These are phyloP conservation scores for Synanthedon myopaeformis DNA, from an alignment of 2,888 invertebrate species.

Conservation along the genomic window DNA sequence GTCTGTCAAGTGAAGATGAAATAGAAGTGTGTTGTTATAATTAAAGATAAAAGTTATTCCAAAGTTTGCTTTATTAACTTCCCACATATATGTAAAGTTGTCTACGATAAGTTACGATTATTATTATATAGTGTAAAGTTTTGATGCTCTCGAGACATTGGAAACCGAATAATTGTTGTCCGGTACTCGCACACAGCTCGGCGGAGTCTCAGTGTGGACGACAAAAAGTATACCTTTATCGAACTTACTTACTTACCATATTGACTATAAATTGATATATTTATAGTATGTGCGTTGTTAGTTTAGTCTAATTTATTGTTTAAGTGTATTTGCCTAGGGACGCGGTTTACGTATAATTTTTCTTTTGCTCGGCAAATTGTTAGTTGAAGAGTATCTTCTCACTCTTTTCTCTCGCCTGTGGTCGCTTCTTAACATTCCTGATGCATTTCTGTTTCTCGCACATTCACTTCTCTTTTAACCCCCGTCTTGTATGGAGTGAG, in stretches of 20 bases:
- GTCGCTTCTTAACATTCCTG: conserved; percentile 56
- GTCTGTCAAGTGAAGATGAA: too few species aligned
- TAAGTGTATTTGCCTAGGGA: conserved; percentile 58
- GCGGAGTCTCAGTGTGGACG: conserved; percentile 49
- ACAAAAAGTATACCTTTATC: conserved; percentile 42
- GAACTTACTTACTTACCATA: conserved; percentile 27
- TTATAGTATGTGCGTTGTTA: conserved; percentile 59
- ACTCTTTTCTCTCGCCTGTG: conserved; percentile 50
- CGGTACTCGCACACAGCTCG: conserved; percentile 51
- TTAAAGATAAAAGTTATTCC: too few species aligned
- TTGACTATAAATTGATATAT: conserved; percentile 9
- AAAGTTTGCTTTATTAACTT: too few species aligned
- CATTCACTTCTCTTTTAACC: conserved; percentile 1
- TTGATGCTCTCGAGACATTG: not conserved
- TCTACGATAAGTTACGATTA: not conserved
- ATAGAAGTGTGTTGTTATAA: too few species aligned
- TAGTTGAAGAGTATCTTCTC: conserved; percentile 30
- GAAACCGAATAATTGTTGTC: too few species aligned
- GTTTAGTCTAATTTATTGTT: conserved; percentile 57
- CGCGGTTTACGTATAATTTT: conserved; percentile 31
- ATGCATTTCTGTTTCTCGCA: conserved; percentile 37
- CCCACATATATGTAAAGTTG: not conserved
- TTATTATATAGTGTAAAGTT: conserved; percentile 5
- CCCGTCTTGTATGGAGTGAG: conserved; percentile 17
- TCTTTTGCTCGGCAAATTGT: conserved; percentile 37